phyloP scores from a whole-genome alignment of 2,888 invertebrate species.

The Deilephila elpenor region DNA sequence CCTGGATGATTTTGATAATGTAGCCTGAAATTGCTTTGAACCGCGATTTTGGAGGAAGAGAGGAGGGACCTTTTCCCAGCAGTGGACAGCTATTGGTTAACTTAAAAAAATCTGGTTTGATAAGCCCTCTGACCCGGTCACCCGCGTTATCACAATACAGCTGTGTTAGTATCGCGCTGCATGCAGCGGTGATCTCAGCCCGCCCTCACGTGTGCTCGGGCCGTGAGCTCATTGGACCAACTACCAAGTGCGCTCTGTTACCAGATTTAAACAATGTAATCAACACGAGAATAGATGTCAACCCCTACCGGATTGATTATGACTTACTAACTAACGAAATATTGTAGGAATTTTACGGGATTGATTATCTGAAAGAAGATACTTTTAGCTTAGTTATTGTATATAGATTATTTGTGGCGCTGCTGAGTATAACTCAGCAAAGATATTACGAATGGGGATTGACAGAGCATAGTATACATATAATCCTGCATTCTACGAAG shows the following conservation, averaged over 20 bases:
- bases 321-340: neutral
- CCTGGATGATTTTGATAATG: no score
- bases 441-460: no score
- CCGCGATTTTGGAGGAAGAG: no score
- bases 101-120: neutral
- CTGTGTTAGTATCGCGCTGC: neutral
- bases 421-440: no score
- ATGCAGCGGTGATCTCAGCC: neutral
- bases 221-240: conserved; percentile 8
- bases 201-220: neutral
- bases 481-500: no score
- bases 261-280: neutral
- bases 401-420: no score
- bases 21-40: no score
- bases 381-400: no score
- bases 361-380: neutral
- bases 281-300: neutral
- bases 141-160: neutral
- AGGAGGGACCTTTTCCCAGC: no score
- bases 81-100: no score
- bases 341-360: neutral
- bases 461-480: no score
- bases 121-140: neutral
- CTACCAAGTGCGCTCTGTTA: neutral
- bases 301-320: neutral